Evolutionary conservation across 2,888 invertebrate genomes (phyloP).

Genomic region (Pherbina coryleti): DNA sequence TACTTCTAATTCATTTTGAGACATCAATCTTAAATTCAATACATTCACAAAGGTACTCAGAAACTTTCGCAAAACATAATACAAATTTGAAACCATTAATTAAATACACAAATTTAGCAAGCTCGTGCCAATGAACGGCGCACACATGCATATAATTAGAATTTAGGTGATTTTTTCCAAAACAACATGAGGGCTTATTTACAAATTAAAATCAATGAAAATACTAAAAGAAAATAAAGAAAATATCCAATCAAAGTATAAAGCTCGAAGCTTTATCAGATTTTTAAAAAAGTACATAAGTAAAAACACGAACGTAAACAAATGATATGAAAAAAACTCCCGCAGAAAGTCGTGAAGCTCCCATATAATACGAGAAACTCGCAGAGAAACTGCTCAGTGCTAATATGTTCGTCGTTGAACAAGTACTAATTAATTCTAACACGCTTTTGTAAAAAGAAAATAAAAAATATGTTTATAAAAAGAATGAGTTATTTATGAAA

Average conservation of each 20-base stretch:
- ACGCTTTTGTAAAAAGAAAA: conserved; percentile 6
- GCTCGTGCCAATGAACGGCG: too few species aligned
- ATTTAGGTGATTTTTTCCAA: conserved; percentile 3
- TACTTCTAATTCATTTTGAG: too few species aligned
- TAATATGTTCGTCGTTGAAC: conserved; percentile 27
- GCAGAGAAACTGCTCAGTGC: conserved; percentile 44
- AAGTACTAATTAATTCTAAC: background rate
- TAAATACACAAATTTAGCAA: background rate
- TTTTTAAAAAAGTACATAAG: background rate
- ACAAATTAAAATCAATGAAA: background rate
- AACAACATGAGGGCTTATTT: background rate
- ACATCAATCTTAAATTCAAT: too few species aligned
- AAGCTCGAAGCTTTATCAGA: background rate
- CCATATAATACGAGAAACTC: conserved; percentile 45
- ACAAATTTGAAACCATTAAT: background rate
- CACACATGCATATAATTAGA: background rate
- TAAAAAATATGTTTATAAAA: conserved; percentile 11
- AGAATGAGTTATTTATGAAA: background rate
- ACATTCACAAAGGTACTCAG: too few species aligned
- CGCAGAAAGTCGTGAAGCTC: conserved; percentile 35
- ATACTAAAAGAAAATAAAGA: background rate
- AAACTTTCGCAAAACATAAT: too few species aligned
- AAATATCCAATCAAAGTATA: background rate
- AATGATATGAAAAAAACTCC: conserved; percentile 26
- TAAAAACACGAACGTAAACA: conserved; percentile 6